Conservation (phyloP, 2,797 vertebrate genomes). For the Oceanodroma leucorhoa region DNA sequence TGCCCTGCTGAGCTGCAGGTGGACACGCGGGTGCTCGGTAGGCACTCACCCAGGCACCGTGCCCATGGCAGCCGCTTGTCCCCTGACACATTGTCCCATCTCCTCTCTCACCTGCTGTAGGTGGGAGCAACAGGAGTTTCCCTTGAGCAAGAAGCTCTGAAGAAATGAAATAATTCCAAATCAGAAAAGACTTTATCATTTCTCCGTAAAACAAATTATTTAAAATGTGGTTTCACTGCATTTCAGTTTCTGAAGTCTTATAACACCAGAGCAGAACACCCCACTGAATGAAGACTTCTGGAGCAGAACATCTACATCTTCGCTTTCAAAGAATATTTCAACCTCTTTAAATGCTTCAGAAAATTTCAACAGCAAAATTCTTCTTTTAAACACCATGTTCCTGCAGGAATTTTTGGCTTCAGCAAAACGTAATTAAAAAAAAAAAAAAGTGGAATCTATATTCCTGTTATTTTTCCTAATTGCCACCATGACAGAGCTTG, state of each 20-base stretch:
- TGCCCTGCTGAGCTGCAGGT: not conserved
- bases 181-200: not conserved
- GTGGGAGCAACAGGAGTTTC: not conserved
- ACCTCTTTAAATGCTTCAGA: not conserved
- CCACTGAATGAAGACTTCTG: not conserved
- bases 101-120: not conserved
- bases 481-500: not conserved
- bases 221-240: not conserved
- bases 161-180: not conserved
- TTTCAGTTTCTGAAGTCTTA: not conserved
- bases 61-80: fast-evolving
- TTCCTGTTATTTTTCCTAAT: not conserved
- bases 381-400: not conserved
- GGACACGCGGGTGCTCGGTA: fast-evolving
- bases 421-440: not conserved
- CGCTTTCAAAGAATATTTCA: not conserved
- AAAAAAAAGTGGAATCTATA: not conserved
- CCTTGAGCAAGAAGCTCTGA: not conserved
- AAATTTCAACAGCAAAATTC: not conserved
- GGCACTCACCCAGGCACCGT: fast-evolving
- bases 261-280: fast-evolving
- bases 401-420: not conserved
- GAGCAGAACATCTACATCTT: not conserved
- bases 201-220: not conserved
- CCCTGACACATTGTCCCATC: not conserved